Conservation (phyloP, 2,113 vertebrate genomes). For the Rutilus rutilus region DNA sequence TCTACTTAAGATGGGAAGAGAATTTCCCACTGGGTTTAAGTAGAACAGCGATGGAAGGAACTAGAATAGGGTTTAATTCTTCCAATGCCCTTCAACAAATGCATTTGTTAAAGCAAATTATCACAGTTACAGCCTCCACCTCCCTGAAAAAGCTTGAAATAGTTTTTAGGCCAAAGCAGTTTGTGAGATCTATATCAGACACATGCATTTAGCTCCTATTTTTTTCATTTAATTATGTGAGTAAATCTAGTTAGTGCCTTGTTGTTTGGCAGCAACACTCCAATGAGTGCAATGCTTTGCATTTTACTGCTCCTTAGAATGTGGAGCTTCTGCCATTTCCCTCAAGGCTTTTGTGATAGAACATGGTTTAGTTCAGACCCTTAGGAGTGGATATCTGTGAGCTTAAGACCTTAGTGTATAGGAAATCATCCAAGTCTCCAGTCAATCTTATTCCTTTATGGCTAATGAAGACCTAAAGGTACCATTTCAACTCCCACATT, state of each 20-base stretch:
- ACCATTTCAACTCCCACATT: constrained; percentile 2
- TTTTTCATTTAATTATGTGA: constrained; percentile 53
- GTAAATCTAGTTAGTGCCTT: constrained; percentile 51
- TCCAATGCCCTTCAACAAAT: constrained; percentile 39
- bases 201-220: constrained; percentile 46
- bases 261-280: constrained; percentile 29
- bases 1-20: constrained; percentile 16
- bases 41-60: constrained; percentile 31
- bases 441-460: neutral
- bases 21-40: constrained; percentile 25
- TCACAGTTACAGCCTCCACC: constrained; percentile 27
- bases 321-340: constrained; percentile 14
- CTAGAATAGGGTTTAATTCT: constrained; percentile 16
- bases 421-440: neutral
- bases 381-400: constrained; percentile 18
- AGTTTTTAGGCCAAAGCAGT: constrained; percentile 27
- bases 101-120: constrained; percentile 48
- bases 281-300: constrained; percentile 39
- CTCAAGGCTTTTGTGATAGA: constrained; percentile 20
- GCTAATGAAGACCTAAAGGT: constrained; percentile 35
- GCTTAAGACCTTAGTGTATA: neutral
- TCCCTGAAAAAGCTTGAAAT: constrained; percentile 4
- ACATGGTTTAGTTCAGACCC: constrained; percentile 8
- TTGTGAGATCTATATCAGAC: constrained; percentile 11
- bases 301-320: constrained; percentile 32